Base-by-base conservation (phyloP, 2,797 vertebrate species). In the Eptatretus atami region DNA sequence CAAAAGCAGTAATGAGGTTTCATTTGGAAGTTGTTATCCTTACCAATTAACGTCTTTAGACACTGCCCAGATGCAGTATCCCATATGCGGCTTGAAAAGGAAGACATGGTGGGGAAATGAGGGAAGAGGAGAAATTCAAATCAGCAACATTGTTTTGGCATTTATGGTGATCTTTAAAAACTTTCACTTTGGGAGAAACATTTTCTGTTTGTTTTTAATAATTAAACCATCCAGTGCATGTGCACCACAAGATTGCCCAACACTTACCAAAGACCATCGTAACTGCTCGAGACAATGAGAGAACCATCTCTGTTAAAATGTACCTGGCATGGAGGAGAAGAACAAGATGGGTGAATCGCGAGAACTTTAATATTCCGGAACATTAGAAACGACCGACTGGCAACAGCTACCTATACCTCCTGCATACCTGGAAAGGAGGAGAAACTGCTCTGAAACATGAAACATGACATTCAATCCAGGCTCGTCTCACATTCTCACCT, bases 241-340 rank as follows among this genome's bases (percentile, higher is more conserved):
- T 53, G 15, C 53, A 53, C 11, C 10, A 10, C 12, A 3, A 13
- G 44, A 6, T 25, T 52, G 53, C 19, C 1, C 54, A 52, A 1
- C 53, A 72, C 79, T 79, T 63, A 96, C 92, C 92, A 96, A 52
- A 98, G 84, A 13, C 92, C 92, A 53, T 98, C 92, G 8, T 96
- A 96, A 76, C 92, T 98, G 68, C 92, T 98, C 66, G 92, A 98
- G 65, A 98, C 92, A 3, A 98, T 98, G 74, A 98, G 77, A 53
- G 92, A 98, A 64, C 92, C 92, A 10, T 98, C 90, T 65, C 90
- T 82, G 72, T 98, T 98, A 72, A 98, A 96, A 70, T 98, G 92
- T 68, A 98, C 92, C 92, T 98, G 74, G 3, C 68, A 67, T 12
- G 12, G 15, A 25, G 68, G 31, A 8, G 31, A 44, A 44, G 2